phyloP scores from a whole-genome alignment of 1,140 invertebrate species.

The Melipona quadrifasciata region DNA sequence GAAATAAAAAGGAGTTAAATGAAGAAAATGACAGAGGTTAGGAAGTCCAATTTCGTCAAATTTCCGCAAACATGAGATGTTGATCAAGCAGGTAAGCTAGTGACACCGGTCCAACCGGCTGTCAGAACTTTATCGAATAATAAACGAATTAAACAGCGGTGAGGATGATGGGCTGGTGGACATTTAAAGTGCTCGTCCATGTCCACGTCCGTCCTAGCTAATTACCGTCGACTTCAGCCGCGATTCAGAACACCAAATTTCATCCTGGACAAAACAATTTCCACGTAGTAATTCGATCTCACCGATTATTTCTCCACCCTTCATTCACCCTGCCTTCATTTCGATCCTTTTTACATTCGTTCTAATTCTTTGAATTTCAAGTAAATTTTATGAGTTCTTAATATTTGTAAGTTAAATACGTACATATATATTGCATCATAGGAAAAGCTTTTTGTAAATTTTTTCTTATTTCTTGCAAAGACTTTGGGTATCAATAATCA shows the following conservation, averaged over 20 bases:
- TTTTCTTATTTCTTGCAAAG: too few relatives aligned
- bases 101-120: constrained; percentile 29
- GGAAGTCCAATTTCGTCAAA: background rate
- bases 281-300: background rate
- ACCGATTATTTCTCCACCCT: background rate
- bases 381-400: background rate
- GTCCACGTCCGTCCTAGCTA: constrained; percentile 76
- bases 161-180: constrained; percentile 66
- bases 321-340: background rate
- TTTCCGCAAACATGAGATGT: background rate
- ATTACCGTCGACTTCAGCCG: constrained; percentile 70
- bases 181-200: constrained; percentile 77
- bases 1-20: background rate
- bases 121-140: constrained; percentile 73
- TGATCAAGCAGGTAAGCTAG: constrained; percentile 6
- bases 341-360: background rate
- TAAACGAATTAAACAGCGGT: constrained; percentile 67
- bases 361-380: background rate
- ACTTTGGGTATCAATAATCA: too few relatives aligned
- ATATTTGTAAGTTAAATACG: background rate
- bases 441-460: too few relatives aligned
- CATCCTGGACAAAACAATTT: constrained; percentile 58
- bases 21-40: background rate
- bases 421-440: too few relatives aligned
- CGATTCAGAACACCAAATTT: constrained; percentile 58